Base-by-base conservation (phyloP, 2,888 invertebrate genomes). In the Drosophila kanekoi region DNA sequence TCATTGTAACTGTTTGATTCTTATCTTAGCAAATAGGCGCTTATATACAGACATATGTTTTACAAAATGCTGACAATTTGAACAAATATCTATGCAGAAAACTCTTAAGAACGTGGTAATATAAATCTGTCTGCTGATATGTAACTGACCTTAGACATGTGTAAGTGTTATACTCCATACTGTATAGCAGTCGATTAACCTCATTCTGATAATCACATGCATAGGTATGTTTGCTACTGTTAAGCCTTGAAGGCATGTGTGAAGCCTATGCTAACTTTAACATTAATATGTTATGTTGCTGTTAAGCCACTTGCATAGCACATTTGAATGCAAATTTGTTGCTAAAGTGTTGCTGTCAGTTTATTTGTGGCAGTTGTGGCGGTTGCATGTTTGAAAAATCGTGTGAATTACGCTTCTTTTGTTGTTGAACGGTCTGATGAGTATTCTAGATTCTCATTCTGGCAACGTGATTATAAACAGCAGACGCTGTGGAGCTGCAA, bases 401-500 rank as follows among this genome's bases (percentile, higher is more conserved):
- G 38, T 28, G 41, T 16, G 14, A 47, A 51, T 33, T 28, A 3
- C 32, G 48, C n/a, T 16, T 4, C 38, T 40, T 53, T 51, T 23
- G 9, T 41, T 45, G 28, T 60, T 61, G 41, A 63, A 62, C 58
- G 51, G 18, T 69, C 71, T 48, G 43, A 71, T 66, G 80, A 60
- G 37, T 35, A 18, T 40, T 51, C 10, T 14, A 20, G 35, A 38
- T 67, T 62, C 81, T 81, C 52, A 63, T 79, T 73, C 49, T 61
- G 59, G 54, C 67, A 74, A 79, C 67, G 70, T 79, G 75, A 60
- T 60, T 66, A 65, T 66, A 66, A 79, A 90, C 65, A 81, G 79
- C 72, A 77, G 90, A 83, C 91, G 92, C 90, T 90, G 92, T 92
- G 92, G 92, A 92, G 91, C 91, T 92, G 85, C 91, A 91, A 91